A percentile compares a stretch with the other conserved stretches of the same genome.
Conservation (phyloP, 2,888 invertebrate genomes). For the Julus scanicus region DNA sequence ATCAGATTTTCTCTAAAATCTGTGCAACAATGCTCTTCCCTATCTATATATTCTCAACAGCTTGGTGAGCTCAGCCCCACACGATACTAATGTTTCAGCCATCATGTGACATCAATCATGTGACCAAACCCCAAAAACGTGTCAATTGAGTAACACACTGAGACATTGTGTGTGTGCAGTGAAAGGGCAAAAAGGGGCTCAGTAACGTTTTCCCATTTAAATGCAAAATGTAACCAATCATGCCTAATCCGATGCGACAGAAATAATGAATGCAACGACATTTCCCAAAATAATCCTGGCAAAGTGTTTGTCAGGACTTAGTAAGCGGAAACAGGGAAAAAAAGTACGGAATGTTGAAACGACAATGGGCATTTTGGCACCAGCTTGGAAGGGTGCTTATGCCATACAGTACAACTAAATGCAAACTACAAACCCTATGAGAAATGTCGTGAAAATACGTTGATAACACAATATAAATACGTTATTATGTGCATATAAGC, state of each 20-base stretch:
- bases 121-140: neutral
- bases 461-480: neutral
- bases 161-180: neutral
- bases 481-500: neutral
- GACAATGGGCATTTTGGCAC: constrained; percentile 12
- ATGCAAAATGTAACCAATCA: constrained; percentile 15
- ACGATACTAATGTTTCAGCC: no score
- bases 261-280: constrained; percentile 12
- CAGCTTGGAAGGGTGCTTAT: no score
- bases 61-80: no score
- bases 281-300: constrained; percentile 18
- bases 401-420: neutral
- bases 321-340: neutral
- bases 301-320: constrained; percentile 1
- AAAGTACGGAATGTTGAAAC: neutral
- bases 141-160: neutral
- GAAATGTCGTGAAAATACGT: no score
- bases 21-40: no score
- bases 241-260: constrained; percentile 26
- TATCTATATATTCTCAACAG: no score
- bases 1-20: no score
- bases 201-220: constrained; percentile 19
- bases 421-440: no score
- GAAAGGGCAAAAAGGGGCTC: neutral
- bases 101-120: no score